These are phyloP conservation scores for Gadus macrocephalus DNA, from an alignment of 2,113 vertebrate genomes.

Conservation along the genomic window DNA sequence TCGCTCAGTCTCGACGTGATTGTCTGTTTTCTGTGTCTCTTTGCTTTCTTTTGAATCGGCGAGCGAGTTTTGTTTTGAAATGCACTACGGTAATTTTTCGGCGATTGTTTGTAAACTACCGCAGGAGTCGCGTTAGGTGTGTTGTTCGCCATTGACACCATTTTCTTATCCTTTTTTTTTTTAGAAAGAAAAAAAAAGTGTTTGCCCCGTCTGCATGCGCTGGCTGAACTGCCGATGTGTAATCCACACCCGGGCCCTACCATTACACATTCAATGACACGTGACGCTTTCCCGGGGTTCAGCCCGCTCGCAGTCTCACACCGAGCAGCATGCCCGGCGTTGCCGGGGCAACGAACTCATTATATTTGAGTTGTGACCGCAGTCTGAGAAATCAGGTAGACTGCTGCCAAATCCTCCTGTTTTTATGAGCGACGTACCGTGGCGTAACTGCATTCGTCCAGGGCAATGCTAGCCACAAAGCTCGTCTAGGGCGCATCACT, in stretches of 20 bases:
- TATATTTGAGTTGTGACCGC: no score
- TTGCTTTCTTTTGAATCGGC: conserved; percentile 14
- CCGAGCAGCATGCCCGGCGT: no score
- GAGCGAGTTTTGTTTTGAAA: conserved; percentile 20
- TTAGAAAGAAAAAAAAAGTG: neutral
- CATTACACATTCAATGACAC: no score
- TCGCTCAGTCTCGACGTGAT: conserved; percentile 64
- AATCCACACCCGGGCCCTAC: neutral
- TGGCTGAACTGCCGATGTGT: neutral
- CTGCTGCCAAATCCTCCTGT: no score
- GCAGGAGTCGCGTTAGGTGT: conserved; percentile 29
- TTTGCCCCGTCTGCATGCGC: neutral
- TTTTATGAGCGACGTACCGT: no score
- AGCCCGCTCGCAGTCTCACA: no score
- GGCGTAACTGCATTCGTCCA: no score
- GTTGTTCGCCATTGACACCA: conserved; percentile 47
- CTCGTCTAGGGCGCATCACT: no score
- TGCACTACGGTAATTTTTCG: neutral
- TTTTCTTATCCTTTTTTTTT: conserved; percentile 15
- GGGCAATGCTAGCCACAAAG: no score
- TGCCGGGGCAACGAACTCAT: no score
- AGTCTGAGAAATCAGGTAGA: no score
- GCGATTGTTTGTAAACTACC: conserved; percentile 22
- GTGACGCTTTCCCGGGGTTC: no score
- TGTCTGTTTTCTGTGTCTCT: conserved; percentile 67